Evolutionary conservation across 2,113 vertebrate genomes (phyloP).

Genomic region (Phalacrocorax pelagicus): DNA sequence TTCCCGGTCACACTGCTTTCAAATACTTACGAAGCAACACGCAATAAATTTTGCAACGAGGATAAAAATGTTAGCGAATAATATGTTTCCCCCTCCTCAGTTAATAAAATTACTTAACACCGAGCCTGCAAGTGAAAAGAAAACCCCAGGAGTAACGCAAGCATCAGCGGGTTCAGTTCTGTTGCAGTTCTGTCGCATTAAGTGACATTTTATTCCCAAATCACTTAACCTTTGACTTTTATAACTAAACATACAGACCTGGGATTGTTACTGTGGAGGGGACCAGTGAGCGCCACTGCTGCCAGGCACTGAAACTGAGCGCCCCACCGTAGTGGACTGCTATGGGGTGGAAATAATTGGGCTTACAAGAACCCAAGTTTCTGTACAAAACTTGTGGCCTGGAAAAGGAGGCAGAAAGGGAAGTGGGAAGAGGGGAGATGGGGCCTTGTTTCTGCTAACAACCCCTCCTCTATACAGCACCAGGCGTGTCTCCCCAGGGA

Average conservation of each 20-base stretch:
- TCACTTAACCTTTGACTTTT: constrained; percentile 80
- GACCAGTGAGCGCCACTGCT: not conserved
- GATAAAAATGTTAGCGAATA: constrained; percentile 74
- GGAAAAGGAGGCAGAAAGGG: not conserved
- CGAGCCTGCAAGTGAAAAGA: constrained; percentile 62
- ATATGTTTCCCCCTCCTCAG: constrained; percentile 64
- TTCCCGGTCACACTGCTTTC: not conserved
- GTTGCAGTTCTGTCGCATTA: constrained; percentile 68
- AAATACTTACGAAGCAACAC: constrained; percentile 40
- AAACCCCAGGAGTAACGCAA: constrained; percentile 58
- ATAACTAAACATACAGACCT: constrained; percentile 62
- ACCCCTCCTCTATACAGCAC: not conserved
- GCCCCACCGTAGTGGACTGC: not conserved
- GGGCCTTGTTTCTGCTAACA: not conserved
- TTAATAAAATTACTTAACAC: constrained; percentile 82
- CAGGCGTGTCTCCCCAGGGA: not conserved
- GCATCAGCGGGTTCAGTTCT: constrained; percentile 68
- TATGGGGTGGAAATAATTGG: not conserved
- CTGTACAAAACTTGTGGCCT: not conserved
- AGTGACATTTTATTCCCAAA: constrained; percentile 78
- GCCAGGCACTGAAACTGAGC: not conserved
- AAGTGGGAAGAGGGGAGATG: not conserved
- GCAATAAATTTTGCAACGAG: constrained; percentile 69
- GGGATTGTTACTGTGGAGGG: constrained; percentile 31
- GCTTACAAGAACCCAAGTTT: not conserved